phyloP scores from a whole-genome alignment of 1,140 invertebrate genomes.

The Belonocnema kinseyi region DNA sequence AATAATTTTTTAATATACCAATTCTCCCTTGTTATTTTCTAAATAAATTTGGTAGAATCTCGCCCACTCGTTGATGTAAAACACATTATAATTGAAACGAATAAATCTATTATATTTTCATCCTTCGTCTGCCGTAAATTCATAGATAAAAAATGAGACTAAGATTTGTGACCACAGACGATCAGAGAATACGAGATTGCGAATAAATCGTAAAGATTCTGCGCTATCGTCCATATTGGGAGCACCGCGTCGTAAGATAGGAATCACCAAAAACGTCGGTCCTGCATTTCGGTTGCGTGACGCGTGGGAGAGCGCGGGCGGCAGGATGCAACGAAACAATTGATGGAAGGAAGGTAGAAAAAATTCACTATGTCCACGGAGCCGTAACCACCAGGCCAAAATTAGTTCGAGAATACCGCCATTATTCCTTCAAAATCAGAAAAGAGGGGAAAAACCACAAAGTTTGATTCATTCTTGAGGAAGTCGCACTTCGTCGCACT shows the following conservation, averaged over 20 bases:
- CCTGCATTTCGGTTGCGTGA: slow-evolving; percentile 11
- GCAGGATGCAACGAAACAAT: slow-evolving; percentile 74
- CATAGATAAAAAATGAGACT: neutral
- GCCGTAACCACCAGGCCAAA: slow-evolving; percentile 65
- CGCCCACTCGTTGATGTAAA: no score
- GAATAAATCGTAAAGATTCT: slow-evolving; percentile 12
- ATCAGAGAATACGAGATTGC: neutral
- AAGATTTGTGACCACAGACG: neutral
- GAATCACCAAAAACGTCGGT: slow-evolving; percentile 44
- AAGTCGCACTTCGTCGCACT: no score
- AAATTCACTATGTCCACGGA: slow-evolving; percentile 62
- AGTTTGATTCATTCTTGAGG: slow-evolving; percentile 28
- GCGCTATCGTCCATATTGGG: neutral
- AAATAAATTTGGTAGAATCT: no score
- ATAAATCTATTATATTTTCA: no score
- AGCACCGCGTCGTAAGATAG: slow-evolving; percentile 46
- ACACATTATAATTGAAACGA: no score
- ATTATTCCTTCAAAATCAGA: slow-evolving; percentile 45
- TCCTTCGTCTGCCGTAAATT: neutral
- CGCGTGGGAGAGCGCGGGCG: slow-evolving; percentile 63
- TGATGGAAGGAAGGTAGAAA: slow-evolving; percentile 64
- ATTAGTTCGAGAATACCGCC: slow-evolving; percentile 54
- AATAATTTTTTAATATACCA: no score
- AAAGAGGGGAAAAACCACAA: neutral
- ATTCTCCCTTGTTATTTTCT: no score